phyloP scores from a whole-genome alignment of 2,113 vertebrate species.

The Cnemophilus loriae region DNA sequence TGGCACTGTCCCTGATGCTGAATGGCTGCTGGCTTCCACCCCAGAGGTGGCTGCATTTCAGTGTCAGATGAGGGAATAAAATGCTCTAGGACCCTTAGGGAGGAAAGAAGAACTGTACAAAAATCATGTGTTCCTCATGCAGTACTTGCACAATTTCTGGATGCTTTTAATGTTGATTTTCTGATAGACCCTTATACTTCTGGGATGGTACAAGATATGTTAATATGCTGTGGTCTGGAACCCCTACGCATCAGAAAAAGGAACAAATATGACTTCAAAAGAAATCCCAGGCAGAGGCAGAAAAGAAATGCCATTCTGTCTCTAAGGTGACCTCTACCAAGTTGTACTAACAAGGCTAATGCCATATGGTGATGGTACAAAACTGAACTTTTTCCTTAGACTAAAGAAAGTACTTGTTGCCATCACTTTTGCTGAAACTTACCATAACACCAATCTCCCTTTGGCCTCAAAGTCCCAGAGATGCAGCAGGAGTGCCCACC shows the following conservation, averaged over 20 bases:
- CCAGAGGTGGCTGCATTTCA: conserved; percentile 23
- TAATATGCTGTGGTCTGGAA: background rate
- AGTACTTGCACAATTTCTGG: background rate
- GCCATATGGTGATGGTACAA: background rate
- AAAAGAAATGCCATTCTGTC: background rate
- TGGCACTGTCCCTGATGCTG: conserved; percentile 43
- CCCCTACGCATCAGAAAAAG: fast-evolving
- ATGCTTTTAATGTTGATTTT: background rate
- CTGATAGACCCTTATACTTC: background rate
- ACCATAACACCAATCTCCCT: background rate
- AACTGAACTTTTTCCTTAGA: background rate
- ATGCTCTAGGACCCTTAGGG: background rate
- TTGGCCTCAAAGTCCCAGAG: background rate
- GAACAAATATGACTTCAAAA: background rate
- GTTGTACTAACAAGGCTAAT: background rate
- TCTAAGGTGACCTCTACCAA: background rate
- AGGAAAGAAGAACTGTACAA: background rate
- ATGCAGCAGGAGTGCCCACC: background rate
- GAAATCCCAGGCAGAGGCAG: background rate
- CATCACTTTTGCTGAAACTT: background rate
- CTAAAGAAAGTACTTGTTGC: background rate
- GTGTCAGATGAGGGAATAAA: conserved; percentile 6
- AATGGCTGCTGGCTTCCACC: conserved; percentile 57
- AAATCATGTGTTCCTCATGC: background rate
- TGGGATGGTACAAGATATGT: background rate